A percentile compares a stretch with the other conserved stretches of the same genome.
These are phyloP conservation scores for Gastrophysa polygoni DNA, from an alignment of 2,888 invertebrate species.

Conservation along the genomic window DNA sequence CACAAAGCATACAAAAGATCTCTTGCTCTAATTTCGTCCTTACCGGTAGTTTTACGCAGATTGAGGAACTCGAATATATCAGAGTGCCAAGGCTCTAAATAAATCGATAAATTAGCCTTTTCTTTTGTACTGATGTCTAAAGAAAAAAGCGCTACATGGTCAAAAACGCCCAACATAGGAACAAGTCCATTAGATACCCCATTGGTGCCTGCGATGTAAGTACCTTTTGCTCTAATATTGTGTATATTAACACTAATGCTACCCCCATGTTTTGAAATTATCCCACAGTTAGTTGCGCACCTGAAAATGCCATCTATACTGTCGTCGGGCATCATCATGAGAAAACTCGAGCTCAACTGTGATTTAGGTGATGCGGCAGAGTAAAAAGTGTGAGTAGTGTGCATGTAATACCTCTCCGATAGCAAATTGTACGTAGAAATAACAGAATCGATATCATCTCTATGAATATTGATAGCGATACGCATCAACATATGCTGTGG, in stretches of 20 bases:
- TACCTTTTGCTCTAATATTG: conserved; percentile 90
- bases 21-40: conserved; percentile 91
- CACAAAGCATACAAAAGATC: conserved; percentile 97
- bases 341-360: conserved; percentile 94
- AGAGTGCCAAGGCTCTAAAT: conserved; percentile 98
- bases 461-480: conserved; percentile 92
- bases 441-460: conserved; percentile 87
- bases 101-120: conserved; percentile 61
- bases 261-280: conserved; percentile 96
- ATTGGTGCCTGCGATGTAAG: conserved; percentile 92
- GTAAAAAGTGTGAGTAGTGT: conserved; percentile 97
- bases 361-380: conserved; percentile 90
- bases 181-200: conserved; percentile 94
- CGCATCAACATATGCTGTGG: conserved; percentile 99
- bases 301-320: conserved; percentile 95
- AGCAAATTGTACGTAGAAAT: conserved; percentile 95
- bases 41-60: conserved; percentile 85
- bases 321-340: conserved; percentile 93
- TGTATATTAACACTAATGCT: conserved; percentile 97
- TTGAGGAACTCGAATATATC: conserved; percentile 96
- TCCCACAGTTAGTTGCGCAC: conserved; percentile 89
- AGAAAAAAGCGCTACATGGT: conserved; percentile 52
- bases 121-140: conserved; percentile 68
- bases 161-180: conserved; percentile 94
- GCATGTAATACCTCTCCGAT: conserved; percentile 95